These are phyloP conservation scores for Macroteleia sp. DNA, from an alignment of 2,888 invertebrate genomes.

Conservation along the genomic window DNA sequence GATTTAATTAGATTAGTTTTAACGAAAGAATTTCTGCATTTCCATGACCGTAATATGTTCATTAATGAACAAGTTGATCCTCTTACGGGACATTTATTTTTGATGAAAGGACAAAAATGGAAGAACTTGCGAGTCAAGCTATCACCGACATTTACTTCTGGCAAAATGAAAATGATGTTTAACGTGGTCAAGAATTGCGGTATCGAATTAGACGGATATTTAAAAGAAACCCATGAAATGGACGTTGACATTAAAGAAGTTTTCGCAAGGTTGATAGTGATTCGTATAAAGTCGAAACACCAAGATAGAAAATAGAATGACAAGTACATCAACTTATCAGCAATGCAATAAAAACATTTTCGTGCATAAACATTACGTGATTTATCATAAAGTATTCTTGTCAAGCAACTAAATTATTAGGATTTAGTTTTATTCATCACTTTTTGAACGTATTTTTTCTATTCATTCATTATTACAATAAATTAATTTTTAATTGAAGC, in stretches of 20 bases:
- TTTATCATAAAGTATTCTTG: too few relatives aligned
- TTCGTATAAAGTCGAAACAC: too few relatives aligned
- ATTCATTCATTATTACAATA: too few relatives aligned
- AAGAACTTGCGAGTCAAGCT: slow-evolving; percentile 78
- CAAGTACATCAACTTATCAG: too few relatives aligned
- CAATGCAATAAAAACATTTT: too few relatives aligned
- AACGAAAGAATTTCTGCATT: slow-evolving; percentile 78
- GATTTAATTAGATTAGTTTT: slow-evolving; percentile 76
- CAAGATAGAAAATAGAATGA: too few relatives aligned
- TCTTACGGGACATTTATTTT: slow-evolving; percentile 75
- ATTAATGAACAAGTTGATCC: slow-evolving; percentile 77
- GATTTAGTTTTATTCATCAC: too few relatives aligned
- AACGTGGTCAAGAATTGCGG: slow-evolving; percentile 72
- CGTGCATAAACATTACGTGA: too few relatives aligned
- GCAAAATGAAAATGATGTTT: slow-evolving; percentile 81
- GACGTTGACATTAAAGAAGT: slow-evolving; percentile 72
- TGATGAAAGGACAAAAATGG: slow-evolving; percentile 78
- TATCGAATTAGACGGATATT: slow-evolving; percentile 63
- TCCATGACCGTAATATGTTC: slow-evolving; percentile 78
- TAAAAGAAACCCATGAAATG: slow-evolving; percentile 34
- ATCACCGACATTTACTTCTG: slow-evolving; percentile 82
- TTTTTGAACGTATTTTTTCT: too few relatives aligned
- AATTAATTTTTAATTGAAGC: too few relatives aligned
- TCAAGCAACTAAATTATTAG: too few relatives aligned
- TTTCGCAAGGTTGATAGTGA: slow-evolving; percentile 73